Percentiles rank a stretch among this genome's conserved stretches.
These are phyloP conservation scores for Tragelaphus scriptus DNA, from an alignment of 2,113 vertebrate genomes.

Conservation along the genomic window DNA sequence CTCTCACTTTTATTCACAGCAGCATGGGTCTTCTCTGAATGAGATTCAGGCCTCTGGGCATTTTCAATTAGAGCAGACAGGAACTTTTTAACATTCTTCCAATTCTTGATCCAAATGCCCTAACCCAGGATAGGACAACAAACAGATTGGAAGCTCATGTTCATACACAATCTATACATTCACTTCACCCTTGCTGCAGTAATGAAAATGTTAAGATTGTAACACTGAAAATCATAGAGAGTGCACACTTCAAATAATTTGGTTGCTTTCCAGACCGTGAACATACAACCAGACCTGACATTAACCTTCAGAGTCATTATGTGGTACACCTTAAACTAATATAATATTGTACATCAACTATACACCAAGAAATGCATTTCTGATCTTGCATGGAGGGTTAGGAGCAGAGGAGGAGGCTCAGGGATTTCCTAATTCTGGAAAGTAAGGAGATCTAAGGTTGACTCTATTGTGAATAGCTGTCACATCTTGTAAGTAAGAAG, in stretches of 20 bases:
- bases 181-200: not conserved
- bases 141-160: not conserved
- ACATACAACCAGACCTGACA: not conserved
- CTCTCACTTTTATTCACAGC: conserved; percentile 29
- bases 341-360: not conserved
- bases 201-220: not conserved
- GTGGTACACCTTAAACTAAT: not conserved
- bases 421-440: not conserved
- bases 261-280: not conserved
- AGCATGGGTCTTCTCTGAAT: not conserved
- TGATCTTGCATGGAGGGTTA: not conserved
- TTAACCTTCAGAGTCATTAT: not conserved
- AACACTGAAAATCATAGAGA: not conserved
- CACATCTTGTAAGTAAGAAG: not conserved
- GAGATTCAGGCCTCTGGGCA: not conserved
- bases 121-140: not conserved
- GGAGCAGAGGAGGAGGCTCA: not conserved
- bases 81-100: conserved; percentile 5
- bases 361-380: not conserved
- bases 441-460: not conserved
- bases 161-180: not conserved
- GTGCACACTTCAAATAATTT: not conserved
- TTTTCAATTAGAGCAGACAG: conserved; percentile 35
- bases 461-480: not conserved
- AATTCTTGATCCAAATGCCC: not conserved